Evolutionary conservation across 2,113 vertebrate genomes (phyloP).

Genomic region (Garra rufa): DNA sequence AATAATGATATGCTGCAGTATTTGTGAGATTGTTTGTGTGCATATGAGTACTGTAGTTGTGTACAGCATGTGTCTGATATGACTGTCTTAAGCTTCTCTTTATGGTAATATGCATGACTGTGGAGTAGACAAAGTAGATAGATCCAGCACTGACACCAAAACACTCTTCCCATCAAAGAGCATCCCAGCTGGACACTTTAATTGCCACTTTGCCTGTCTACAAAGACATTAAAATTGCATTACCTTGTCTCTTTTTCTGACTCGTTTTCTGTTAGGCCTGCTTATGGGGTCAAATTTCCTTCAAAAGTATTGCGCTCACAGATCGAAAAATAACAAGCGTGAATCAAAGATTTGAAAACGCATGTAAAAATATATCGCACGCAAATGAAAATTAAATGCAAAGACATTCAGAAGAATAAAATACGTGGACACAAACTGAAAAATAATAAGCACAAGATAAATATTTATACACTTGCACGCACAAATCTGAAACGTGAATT

Average conservation of each 20-base stretch:
- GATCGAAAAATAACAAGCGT: no score
- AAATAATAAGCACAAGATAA: no score
- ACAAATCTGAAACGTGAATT: no score
- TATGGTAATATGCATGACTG: not conserved
- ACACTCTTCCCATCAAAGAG: not conserved
- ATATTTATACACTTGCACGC: no score
- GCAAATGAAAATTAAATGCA: no score
- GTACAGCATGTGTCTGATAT: not conserved
- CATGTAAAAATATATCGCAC: no score
- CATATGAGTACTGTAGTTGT: not conserved
- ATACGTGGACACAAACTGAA: no score
- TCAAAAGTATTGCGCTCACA: no score
- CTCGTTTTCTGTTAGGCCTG: not conserved
- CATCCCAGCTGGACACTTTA: constrained; percentile 17
- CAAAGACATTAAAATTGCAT: constrained; percentile 6
- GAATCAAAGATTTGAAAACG: no score
- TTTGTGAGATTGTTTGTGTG: not conserved
- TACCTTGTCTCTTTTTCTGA: not conserved
- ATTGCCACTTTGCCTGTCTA: constrained; percentile 17
- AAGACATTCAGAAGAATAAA: no score
- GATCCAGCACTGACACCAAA: constrained; percentile 19
- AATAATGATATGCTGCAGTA: not conserved
- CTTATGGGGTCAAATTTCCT: no score
- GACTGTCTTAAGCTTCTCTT: constrained; percentile 7
- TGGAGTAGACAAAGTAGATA: not conserved